These are phyloP conservation scores for Bellardia pandia DNA, from an alignment of 2,888 invertebrate genomes.

Conservation along the genomic window DNA sequence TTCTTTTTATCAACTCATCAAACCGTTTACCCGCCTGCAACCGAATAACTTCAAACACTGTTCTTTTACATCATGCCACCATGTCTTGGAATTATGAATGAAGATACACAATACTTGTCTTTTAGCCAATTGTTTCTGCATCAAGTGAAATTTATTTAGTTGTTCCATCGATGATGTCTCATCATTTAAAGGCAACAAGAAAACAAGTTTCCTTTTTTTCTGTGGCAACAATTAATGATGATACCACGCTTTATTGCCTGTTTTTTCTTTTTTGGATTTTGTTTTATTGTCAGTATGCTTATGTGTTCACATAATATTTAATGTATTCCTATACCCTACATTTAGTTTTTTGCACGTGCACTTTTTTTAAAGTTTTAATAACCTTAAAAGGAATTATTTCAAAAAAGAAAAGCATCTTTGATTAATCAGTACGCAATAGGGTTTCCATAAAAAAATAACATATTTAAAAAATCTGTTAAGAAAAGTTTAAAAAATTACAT, in stretches of 20 bases:
- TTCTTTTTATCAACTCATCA: no score
- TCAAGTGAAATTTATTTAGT: slow-evolving; percentile 64
- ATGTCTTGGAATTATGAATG: slow-evolving; percentile 33
- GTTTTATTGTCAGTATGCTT: not conserved
- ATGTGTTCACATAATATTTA: slow-evolving; percentile 15
- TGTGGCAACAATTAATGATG: slow-evolving; percentile 21
- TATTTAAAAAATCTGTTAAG: no score
- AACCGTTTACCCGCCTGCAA: not conserved
- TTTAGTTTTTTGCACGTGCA: slow-evolving; percentile 51
- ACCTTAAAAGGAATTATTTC: slow-evolving; percentile 42
- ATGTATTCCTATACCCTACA: slow-evolving; percentile 61
- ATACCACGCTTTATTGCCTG: slow-evolving; percentile 20
- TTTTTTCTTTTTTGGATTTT: not conserved
- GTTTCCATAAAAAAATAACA: not conserved
- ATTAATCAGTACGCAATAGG: slow-evolving; percentile 18
- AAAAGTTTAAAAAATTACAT: no score
- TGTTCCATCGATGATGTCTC: slow-evolving; percentile 38
- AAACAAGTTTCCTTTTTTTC: slow-evolving; percentile 56
- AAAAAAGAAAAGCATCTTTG: slow-evolving; percentile 10
- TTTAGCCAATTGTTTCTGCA: slow-evolving; percentile 28
- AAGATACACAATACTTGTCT: slow-evolving; percentile 43
- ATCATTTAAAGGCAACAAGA: slow-evolving; percentile 36
- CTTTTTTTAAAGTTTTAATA: slow-evolving; percentile 13
- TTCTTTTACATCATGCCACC: not conserved
- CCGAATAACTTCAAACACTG: slow-evolving; percentile 6